phyloP scores from a whole-genome alignment of 2,888 invertebrate genomes.

The Pheosia tremula region DNA sequence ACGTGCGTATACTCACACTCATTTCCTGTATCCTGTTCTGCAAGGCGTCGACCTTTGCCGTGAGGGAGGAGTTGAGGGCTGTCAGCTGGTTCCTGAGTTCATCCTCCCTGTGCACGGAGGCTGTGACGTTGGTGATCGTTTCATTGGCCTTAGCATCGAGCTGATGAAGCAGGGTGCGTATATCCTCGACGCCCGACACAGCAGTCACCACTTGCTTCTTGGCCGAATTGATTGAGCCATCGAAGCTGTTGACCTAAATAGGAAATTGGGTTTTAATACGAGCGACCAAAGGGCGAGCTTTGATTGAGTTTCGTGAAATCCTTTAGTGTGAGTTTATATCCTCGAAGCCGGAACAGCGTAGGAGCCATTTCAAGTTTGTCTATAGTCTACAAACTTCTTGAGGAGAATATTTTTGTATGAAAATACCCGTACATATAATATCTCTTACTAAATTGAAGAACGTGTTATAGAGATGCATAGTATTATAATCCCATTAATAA shows the following conservation, averaged over 20 bases:
- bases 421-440: too few species aligned
- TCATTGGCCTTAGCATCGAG: slow-evolving; percentile 69
- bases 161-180: slow-evolving; percentile 61
- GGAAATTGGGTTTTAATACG: background rate
- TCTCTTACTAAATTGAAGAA: too few species aligned
- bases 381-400: too few species aligned
- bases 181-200: slow-evolving; percentile 69
- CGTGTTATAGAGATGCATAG: too few species aligned
- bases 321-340: too few species aligned
- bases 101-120: slow-evolving; percentile 53
- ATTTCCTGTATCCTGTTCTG: slow-evolving; percentile 64
- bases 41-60: slow-evolving; percentile 58
- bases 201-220: slow-evolving; percentile 73
- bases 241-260: slow-evolving; percentile 80
- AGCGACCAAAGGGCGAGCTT: too few species aligned
- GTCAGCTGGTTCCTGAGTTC: slow-evolving; percentile 57
- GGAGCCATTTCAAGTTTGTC: too few species aligned
- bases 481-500: too few species aligned
- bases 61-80: slow-evolving; percentile 63
- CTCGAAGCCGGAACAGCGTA: too few species aligned
- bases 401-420: too few species aligned
- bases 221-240: slow-evolving; percentile 65
- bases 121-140: slow-evolving; percentile 67
- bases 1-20: slow-evolving; percentile 50
- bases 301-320: too few species aligned